Conservation (phyloP, 2,888 invertebrate species). For the Dryococelus australis region DNA sequence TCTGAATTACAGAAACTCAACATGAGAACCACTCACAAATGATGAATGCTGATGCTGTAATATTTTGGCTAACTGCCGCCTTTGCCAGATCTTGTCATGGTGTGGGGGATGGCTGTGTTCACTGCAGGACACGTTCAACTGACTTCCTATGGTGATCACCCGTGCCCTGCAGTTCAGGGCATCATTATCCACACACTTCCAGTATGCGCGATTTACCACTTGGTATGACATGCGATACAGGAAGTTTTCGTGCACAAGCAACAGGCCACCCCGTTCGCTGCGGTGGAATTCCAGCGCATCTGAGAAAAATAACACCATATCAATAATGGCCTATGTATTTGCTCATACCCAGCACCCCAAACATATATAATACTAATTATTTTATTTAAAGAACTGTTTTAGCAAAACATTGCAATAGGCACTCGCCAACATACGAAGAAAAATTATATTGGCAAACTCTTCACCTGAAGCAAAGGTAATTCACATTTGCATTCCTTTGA, state of each 20-base stretch:
- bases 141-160: neutral
- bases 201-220: neutral
- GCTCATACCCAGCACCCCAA: no score
- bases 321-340: no score
- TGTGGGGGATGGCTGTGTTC: neutral
- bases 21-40: neutral
- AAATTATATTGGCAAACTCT: no score
- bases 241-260: neutral
- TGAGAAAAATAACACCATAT: neutral
- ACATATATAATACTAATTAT: no score
- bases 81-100: neutral
- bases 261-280: neutral
- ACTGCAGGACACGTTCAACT: neutral
- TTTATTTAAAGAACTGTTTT: no score
- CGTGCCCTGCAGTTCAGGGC: neutral
- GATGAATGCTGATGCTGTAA: neutral
- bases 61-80: neutral
- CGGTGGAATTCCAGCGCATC: neutral
- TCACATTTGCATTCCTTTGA: no score
- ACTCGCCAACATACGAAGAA: no score
- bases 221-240: neutral
- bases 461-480: no score
- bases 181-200: neutral
- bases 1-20: neutral
- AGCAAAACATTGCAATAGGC: no score